These are phyloP conservation scores for Reinhardtius hippoglossoides DNA, from an alignment of 2,113 vertebrate genomes.

Conservation along the genomic window DNA sequence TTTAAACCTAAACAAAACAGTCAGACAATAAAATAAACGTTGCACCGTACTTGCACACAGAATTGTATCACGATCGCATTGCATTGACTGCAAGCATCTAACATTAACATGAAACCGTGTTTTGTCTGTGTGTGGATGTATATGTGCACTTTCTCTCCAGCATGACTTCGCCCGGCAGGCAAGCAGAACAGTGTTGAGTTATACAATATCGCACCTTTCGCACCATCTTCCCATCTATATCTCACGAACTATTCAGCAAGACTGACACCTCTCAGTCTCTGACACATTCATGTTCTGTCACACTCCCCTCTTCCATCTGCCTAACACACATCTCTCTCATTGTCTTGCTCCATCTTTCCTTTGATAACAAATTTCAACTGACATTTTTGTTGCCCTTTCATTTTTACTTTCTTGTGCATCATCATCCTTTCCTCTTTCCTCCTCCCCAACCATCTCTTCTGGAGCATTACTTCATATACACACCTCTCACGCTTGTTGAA, in stretches of 20 bases:
- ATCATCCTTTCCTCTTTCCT: neutral
- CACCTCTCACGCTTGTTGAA: neutral
- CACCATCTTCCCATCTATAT: constrained; percentile 40
- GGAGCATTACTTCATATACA: too few relatives aligned
- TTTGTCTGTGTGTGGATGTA: too few relatives aligned
- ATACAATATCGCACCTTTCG: constrained; percentile 57
- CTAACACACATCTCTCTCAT: constrained; percentile 48
- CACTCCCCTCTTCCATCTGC: constrained; percentile 60
- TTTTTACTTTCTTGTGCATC: neutral
- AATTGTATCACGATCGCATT: too few relatives aligned
- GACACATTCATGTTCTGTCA: constrained; percentile 61
- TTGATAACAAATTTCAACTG: neutral
- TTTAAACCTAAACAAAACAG: too few relatives aligned
- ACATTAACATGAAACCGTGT: too few relatives aligned
- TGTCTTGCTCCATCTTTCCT: constrained; percentile 27
- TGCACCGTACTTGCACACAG: too few relatives aligned
- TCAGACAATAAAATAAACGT: too few relatives aligned
- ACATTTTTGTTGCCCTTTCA: neutral
- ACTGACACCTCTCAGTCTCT: constrained; percentile 29
- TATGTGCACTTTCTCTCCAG: neutral
- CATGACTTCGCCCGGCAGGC: constrained; percentile 8
- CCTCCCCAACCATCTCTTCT: neutral
- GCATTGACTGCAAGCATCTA: too few relatives aligned
- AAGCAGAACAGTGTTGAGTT: constrained; percentile 29
- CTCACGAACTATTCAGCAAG: constrained; percentile 47